Conservation (phyloP, 2,113 vertebrate genomes). For the Tachysurus fulvidraco region DNA sequence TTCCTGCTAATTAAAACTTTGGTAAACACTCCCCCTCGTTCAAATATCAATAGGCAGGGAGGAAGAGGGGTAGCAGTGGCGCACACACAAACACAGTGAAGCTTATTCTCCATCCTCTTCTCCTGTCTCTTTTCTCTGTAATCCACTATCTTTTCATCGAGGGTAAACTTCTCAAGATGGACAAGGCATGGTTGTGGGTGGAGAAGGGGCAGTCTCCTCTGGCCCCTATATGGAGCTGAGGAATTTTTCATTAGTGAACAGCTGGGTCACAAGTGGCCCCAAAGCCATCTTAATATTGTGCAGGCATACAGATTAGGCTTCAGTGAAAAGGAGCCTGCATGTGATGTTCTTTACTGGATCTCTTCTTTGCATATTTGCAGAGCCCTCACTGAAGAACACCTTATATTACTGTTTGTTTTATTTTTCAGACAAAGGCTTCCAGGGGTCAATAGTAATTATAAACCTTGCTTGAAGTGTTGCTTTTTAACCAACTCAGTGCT, state of each 20-base stretch:
- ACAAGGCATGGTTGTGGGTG: slow-evolving; percentile 68
- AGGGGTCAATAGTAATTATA: slow-evolving; percentile 79
- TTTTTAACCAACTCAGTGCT: slow-evolving; percentile 72
- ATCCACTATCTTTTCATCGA: slow-evolving; percentile 93
- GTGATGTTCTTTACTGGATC: slow-evolving; percentile 81
- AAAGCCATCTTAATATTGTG: slow-evolving; percentile 95
- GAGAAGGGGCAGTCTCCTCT: slow-evolving; percentile 79
- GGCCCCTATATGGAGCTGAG: slow-evolving; percentile 87
- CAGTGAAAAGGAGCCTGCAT: slow-evolving; percentile 76
- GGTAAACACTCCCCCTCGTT: slow-evolving; percentile 90
- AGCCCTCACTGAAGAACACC: slow-evolving; percentile 82
- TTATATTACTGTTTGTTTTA: slow-evolving; percentile 83
- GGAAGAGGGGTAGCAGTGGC: slow-evolving; percentile 43
- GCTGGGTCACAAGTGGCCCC: slow-evolving; percentile 94
- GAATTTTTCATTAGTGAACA: slow-evolving; percentile 99
- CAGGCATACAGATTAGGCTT: slow-evolving; percentile 76
- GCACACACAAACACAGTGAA: slow-evolving; percentile 74
- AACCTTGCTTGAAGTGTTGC: slow-evolving; percentile 74
- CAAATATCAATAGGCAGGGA: slow-evolving; percentile 80
- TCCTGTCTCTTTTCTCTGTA: slow-evolving; percentile 79
- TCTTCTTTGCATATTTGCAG: slow-evolving; percentile 88
- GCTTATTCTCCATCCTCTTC: slow-evolving; percentile 82
- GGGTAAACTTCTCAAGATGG: slow-evolving; percentile 92
- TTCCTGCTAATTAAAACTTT: slow-evolving; percentile 97
- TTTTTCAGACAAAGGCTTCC: slow-evolving; percentile 71